Evolutionary conservation across 2,888 invertebrate species (phyloP).

Genomic region (Alitta virens): DNA sequence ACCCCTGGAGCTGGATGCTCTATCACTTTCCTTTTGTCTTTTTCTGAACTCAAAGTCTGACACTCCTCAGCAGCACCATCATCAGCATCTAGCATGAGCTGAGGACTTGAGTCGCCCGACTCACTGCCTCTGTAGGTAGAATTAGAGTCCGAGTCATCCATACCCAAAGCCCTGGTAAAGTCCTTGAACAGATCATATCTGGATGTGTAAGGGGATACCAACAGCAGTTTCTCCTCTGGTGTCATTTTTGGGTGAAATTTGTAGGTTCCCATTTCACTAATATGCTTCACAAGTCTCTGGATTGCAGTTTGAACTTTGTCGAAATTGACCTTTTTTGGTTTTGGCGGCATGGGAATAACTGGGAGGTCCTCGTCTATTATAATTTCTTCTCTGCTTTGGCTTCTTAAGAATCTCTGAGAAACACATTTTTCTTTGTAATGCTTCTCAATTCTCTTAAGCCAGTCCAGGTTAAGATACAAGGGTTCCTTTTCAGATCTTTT

Average conservation of each 20-base stretch:
- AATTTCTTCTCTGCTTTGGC: constrained; percentile 5
- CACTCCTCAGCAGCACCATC: not conserved
- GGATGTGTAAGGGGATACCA: constrained; percentile 7
- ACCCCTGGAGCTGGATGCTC: too few species aligned
- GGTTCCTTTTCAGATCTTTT: too few species aligned
- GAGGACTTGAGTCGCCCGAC: not conserved
- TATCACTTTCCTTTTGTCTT: too few species aligned
- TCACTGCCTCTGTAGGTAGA: too few species aligned
- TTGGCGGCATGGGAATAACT: not conserved
- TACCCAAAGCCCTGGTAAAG: constrained; percentile 8
- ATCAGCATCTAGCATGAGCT: constrained; percentile 4
- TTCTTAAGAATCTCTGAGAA: not conserved
- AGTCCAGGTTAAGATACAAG: too few species aligned
- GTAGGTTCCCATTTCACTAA: constrained; percentile 21
- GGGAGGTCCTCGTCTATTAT: not conserved
- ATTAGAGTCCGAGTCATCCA: not conserved
- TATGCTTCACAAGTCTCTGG: constrained; percentile 26
- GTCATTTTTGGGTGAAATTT: constrained; percentile 14
- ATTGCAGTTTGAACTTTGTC: constrained; percentile 30
- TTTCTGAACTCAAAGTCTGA: not conserved
- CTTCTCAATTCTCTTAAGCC: too few species aligned
- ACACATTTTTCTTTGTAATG: constrained; percentile 11
- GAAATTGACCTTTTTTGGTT: constrained; percentile 22
- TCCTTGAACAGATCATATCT: constrained; percentile 8
- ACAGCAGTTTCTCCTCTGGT: constrained; percentile 11